These are phyloP conservation scores for Hylia prasina DNA, from an alignment of 2,113 vertebrate species.

Conservation along the genomic window DNA sequence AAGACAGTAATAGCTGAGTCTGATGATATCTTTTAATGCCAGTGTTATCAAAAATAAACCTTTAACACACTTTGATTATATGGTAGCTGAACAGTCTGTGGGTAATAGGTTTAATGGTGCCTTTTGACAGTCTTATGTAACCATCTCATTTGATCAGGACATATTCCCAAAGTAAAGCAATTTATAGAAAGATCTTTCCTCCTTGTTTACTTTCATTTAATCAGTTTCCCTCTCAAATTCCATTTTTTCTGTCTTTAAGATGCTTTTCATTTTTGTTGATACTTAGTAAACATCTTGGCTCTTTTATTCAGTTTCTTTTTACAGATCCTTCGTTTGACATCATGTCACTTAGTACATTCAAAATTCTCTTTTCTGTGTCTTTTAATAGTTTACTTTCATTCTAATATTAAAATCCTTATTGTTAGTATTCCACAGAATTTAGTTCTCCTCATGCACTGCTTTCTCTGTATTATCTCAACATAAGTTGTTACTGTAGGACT, in stretches of 20 bases:
- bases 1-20: background rate
- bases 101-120: background rate
- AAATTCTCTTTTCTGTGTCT: background rate
- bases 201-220: constrained; percentile 31
- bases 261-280: background rate
- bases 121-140: constrained; percentile 38
- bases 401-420: background rate
- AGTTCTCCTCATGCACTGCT: background rate
- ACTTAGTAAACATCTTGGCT: background rate
- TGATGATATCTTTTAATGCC: constrained; percentile 20
- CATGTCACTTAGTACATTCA: background rate
- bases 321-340: background rate
- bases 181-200: background rate
- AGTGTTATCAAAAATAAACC: constrained; percentile 3
- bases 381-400: background rate
- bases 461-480: constrained; percentile 24
- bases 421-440: background rate
- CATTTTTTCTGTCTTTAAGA: background rate
- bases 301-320: background rate
- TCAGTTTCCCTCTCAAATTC: background rate
- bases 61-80: constrained; percentile 43
- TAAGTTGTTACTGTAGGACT: constrained; percentile 31
- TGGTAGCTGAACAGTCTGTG: background rate
- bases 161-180: constrained; percentile 16
- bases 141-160: constrained; percentile 22